Percentiles rank a stretch among this genome's conserved stretches.
Evolutionary conservation across 2,888 invertebrate species (phyloP).

Genomic region (Spilarctia lutea): DNA sequence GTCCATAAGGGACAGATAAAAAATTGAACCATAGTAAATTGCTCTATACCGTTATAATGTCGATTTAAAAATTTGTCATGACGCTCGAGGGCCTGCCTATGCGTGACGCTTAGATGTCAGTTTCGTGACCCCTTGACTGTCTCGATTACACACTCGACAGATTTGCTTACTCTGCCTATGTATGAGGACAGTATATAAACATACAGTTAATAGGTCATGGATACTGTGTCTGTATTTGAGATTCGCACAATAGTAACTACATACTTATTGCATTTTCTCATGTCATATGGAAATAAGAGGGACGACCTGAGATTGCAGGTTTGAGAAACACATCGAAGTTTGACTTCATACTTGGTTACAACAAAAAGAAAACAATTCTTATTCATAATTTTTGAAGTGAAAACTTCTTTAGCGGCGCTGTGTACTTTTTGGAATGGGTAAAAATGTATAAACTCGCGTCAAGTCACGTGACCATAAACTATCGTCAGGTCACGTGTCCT

Average conservation of each 20-base stretch:
- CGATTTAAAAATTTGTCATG: slow-evolving; percentile 67
- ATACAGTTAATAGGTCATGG: slow-evolving; percentile 50
- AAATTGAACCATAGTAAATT: slow-evolving; percentile 27
- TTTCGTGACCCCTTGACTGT: slow-evolving; percentile 68
- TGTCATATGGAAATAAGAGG: neutral
- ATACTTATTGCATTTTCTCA: slow-evolving; percentile 9
- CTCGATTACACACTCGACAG: slow-evolving; percentile 61
- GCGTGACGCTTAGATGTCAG: slow-evolving; percentile 56
- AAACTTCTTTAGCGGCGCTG: no score
- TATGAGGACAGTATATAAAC: slow-evolving; percentile 56
- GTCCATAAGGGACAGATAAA: neutral
- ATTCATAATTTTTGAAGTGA: no score
- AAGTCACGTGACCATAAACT: no score
- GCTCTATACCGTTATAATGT: slow-evolving; percentile 63
- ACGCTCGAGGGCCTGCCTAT: slow-evolving; percentile 56
- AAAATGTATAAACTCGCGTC: no score
- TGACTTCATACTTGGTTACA: no score
- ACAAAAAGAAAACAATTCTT: no score
- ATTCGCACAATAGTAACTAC: slow-evolving; percentile 12
- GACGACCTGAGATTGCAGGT: neutral
- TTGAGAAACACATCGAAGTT: neutral
- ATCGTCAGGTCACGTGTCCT: no score
- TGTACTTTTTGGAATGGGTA: no score
- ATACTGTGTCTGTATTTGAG: slow-evolving; percentile 11
- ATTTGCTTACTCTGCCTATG: slow-evolving; percentile 55